phyloP scores from a whole-genome alignment of 2,113 vertebrate genomes.

The Pogonocichla stellata region DNA sequence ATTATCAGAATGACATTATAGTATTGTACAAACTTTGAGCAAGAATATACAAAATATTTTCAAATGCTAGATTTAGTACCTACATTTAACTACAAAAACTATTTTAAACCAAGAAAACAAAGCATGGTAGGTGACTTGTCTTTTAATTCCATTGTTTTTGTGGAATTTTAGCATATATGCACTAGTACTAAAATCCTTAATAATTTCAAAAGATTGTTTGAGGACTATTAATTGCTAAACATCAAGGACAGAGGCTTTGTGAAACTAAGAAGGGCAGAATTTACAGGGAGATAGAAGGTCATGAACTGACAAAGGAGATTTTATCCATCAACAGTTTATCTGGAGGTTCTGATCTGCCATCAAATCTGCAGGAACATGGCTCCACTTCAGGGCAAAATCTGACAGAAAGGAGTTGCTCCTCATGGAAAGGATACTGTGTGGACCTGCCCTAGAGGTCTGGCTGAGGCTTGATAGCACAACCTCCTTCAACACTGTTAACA shows the following conservation, averaged over 20 bases:
- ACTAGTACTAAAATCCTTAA: not conserved
- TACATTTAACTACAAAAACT: not conserved
- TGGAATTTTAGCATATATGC: not conserved
- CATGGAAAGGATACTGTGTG: not conserved
- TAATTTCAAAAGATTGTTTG: not conserved
- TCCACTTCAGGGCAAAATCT: not conserved
- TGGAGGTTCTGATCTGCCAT: not conserved
- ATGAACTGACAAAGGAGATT: not conserved
- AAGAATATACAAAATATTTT: not conserved
- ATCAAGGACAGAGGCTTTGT: not conserved
- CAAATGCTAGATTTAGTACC: not conserved
- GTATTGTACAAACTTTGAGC: not conserved
- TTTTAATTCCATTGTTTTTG: not conserved
- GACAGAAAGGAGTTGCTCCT: not conserved
- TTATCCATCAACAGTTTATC: constrained; percentile 5
- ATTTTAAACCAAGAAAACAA: not conserved
- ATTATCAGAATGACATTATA: not conserved
- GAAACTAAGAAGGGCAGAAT: not conserved
- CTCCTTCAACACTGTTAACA: not conserved
- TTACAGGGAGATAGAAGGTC: not conserved
- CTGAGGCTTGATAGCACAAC: not conserved
- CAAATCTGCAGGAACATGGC: not conserved
- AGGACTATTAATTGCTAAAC: not conserved
- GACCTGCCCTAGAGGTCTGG: not conserved
- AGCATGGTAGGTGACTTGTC: not conserved